phyloP scores from a whole-genome alignment of 1,140 invertebrate genomes.

The Coelopa frigida region DNA sequence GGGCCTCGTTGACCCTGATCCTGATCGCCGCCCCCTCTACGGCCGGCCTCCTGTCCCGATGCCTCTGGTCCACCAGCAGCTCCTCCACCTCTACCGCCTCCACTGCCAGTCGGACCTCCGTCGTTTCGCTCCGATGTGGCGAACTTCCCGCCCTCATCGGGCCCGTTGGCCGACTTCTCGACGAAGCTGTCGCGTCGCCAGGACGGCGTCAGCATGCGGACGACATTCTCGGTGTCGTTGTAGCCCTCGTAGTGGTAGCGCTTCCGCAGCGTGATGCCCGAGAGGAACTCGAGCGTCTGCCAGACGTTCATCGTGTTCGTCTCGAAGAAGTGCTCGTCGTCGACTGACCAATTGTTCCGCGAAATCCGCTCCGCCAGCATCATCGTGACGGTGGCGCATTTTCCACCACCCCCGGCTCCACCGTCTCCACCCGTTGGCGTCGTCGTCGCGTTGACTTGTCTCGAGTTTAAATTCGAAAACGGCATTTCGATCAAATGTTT shows the following conservation, averaged over 20 bases:
- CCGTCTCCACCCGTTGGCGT: too few species aligned
- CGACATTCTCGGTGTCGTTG: conserved; percentile 31
- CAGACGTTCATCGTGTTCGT: conserved; percentile 43
- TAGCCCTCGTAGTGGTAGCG: conserved; percentile 40
- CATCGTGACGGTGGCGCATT: conserved; percentile 38
- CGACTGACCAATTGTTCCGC: conserved; percentile 42
- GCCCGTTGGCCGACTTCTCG: conserved; percentile 21
- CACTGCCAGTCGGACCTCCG: not conserved
- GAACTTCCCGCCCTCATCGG: conserved; percentile 6
- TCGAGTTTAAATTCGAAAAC: too few species aligned
- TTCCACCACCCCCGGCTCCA: too few species aligned
- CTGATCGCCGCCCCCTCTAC: too few species aligned
- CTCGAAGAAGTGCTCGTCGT: conserved; percentile 34
- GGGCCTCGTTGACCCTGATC: too few species aligned
- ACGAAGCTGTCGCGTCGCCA: conserved; percentile 37
- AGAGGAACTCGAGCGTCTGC: conserved; percentile 39
- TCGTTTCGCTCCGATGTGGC: too few species aligned
- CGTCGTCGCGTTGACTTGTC: too few species aligned
- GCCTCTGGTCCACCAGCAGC: not conserved
- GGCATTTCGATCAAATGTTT: too few species aligned
- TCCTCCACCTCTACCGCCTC: conserved; percentile 4
- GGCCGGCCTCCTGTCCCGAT: too few species aligned
- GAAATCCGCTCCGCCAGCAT: conserved; percentile 38
- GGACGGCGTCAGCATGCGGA: conserved; percentile 34
- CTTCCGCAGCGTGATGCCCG: conserved; percentile 32